Percentiles rank a stretch among this genome's conserved stretches.
These are phyloP conservation scores for Adrianichthys oophorus DNA, from an alignment of 2,797 vertebrate genomes.

Conservation along the genomic window DNA sequence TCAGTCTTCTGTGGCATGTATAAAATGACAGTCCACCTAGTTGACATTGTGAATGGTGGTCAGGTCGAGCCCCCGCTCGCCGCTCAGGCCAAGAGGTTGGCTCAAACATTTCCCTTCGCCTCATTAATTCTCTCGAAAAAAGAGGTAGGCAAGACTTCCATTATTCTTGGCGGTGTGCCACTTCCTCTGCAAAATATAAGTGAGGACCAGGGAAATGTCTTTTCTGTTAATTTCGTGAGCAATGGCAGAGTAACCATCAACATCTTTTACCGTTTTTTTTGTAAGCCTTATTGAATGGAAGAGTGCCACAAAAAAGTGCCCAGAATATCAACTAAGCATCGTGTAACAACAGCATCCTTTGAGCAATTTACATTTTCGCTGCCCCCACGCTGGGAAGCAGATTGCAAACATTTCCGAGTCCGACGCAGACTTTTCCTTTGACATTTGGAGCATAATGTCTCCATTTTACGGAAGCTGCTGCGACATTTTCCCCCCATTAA, in stretches of 20 bases:
- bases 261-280: constrained; percentile 6
- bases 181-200: constrained; percentile 39
- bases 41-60: constrained; percentile 67
- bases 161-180: constrained; percentile 58
- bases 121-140: constrained; percentile 70
- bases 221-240: constrained; percentile 16
- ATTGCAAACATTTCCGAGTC: constrained; percentile 8
- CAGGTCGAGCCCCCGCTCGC: constrained; percentile 59
- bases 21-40: constrained; percentile 78
- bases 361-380: constrained; percentile 12
- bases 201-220: constrained; percentile 37
- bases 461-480: constrained; percentile 19
- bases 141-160: constrained; percentile 40
- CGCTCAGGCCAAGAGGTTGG: constrained; percentile 61
- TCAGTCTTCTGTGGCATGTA: constrained; percentile 77
- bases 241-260: constrained; percentile 3
- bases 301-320: background rate
- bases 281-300: background rate
- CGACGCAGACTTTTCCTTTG: constrained; percentile 18
- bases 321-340: constrained; percentile 4
- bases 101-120: constrained; percentile 72
- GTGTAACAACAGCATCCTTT: constrained; percentile 1
- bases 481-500: constrained; percentile 36
- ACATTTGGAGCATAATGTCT: constrained; percentile 45
- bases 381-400: background rate